phyloP scores from a whole-genome alignment of 2,888 invertebrate species.

The Candidula unifasciata region DNA sequence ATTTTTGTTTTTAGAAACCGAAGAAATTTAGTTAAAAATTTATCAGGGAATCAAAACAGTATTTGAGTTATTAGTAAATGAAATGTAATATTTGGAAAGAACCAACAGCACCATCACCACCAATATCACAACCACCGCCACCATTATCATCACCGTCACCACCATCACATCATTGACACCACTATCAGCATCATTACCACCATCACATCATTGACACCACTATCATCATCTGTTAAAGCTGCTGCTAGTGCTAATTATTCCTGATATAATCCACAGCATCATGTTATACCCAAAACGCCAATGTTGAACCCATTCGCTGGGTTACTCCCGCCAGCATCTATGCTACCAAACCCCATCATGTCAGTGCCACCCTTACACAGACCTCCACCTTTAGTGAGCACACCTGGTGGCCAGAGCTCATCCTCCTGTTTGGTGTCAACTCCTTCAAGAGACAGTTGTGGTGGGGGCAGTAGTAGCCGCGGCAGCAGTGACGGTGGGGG shows the following conservation, averaged over 20 bases:
- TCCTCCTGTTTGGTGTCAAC: slow-evolving; percentile 53
- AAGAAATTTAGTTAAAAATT: no score
- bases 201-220: no score
- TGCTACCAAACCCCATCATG: slow-evolving; percentile 54
- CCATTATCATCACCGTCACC: no score
- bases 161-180: no score
- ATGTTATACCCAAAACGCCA: slow-evolving; percentile 47
- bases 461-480: slow-evolving; percentile 19
- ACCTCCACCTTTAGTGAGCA: slow-evolving; percentile 58
- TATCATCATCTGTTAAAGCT: background rate
- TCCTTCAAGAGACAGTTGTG: slow-evolving; percentile 20
- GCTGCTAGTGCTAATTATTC: no score
- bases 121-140: no score
- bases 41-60: no score
- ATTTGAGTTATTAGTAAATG: no score
- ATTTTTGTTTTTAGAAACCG: no score
- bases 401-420: slow-evolving; percentile 21
- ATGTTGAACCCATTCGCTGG: slow-evolving; percentile 53
- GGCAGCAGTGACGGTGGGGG: slow-evolving; percentile 76
- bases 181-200: no score
- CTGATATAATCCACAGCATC: slow-evolving; percentile 38
- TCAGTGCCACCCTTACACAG: slow-evolving; percentile 56
- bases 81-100: no score
- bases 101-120: no score
- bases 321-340: slow-evolving; percentile 56